Percentiles rank a stretch among this genome's conserved stretches.
phyloP scores from a whole-genome alignment of 2,797 vertebrate species.

The Caiman crocodilus region DNA sequence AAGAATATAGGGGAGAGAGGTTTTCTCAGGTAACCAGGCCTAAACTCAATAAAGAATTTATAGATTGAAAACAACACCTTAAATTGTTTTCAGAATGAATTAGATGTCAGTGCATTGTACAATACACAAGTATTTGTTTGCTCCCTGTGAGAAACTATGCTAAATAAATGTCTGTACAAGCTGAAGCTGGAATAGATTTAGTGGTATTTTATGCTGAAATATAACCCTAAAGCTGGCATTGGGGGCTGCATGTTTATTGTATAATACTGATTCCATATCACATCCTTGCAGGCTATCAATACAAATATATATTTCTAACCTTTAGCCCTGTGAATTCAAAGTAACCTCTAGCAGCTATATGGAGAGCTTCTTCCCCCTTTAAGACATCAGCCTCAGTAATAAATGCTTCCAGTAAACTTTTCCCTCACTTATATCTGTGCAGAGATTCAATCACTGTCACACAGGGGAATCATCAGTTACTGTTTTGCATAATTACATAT shows the following conservation, averaged over 20 bases:
- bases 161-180: neutral
- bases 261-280: accelerated
- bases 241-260: accelerated
- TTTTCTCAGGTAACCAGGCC: constrained; percentile 55
- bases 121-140: constrained; percentile 17
- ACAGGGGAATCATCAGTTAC: neutral
- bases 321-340: neutral
- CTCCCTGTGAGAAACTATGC: neutral
- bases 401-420: neutral
- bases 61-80: constrained; percentile 30
- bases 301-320: neutral
- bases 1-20: constrained; percentile 40
- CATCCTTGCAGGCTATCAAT: neutral
- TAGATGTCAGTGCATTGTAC: constrained; percentile 9
- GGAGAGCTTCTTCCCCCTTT: neutral
- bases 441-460: neutral
- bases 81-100: neutral
- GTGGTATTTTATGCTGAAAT: neutral
- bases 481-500: neutral
- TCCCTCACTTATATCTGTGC: neutral
- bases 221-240: neutral
- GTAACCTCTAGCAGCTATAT: no score
- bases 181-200: neutral
- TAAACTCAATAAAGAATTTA: constrained; percentile 38
- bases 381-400: neutral